Evolutionary conservation across 2,113 vertebrate species (phyloP), one percentile per base, ranked within the genome.

Genomic region (Crotalus helleri): DNA sequence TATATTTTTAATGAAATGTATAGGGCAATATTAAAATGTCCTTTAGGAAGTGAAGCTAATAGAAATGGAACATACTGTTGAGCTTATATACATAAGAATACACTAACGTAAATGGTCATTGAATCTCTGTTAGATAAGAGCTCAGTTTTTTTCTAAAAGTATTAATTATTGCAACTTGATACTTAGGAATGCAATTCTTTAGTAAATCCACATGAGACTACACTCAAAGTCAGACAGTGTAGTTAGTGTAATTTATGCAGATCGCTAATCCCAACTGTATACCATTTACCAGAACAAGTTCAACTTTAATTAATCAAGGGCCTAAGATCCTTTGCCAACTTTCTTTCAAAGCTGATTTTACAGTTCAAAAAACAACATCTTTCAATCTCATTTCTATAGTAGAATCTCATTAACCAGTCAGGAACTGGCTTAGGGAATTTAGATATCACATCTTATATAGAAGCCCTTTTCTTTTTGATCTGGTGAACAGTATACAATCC

Each of bases 271-370:
- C 96, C 92, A 24, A 96, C 96, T 97, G 95, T 94, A 95, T 91
- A 94, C 94, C 69, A 24, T 97, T 97, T 97, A 97, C 96, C 96
- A 96, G 96, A 95, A 96, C 96, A 97, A 96, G 94, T 95, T 95
- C 95, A 95, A 94, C 95, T 96, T 97, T 97, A 97, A 97, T 97
- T 97, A 97, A 97, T 87, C 93, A 51, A 91, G 51, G 24, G 94
- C 93, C 94, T 95, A 96, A 95, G 96, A 97, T 94, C 90, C 81
- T 95, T 92, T 95, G 96, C 96, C 96, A 97, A 95, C 93, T 94
- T 95, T 92, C 87, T 95, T 96, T 97, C 96, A 95, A 39, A 94
- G 90, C 85, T 90, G 94, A 95, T 97, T 97, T 97, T 95, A 95
- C 97, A 95, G 95, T 96, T 96, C 95, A 93, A 46, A 94, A 92